phyloP scores from a whole-genome alignment of 2,888 invertebrate genomes.

The Tricholauxania praeusta region DNA sequence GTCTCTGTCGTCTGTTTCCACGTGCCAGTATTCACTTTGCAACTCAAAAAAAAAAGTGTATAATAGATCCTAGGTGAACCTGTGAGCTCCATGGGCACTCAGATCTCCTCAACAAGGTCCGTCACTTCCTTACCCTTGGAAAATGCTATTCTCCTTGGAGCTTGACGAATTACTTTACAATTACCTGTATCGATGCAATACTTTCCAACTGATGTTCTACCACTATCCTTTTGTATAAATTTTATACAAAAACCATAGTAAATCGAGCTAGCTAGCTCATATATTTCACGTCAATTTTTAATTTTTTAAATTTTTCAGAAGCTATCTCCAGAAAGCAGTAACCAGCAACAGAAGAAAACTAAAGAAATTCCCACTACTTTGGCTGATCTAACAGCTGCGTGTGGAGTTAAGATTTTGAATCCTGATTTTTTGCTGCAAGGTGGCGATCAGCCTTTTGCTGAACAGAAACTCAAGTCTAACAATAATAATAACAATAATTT shows the following conservation, averaged over 20 bases:
- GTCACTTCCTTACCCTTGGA: too few relatives aligned
- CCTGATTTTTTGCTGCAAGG: constrained; percentile 82
- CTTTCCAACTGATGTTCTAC: too few relatives aligned
- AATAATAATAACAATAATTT: constrained; percentile 42
- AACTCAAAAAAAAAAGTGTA: too few relatives aligned
- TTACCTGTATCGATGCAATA: too few relatives aligned
- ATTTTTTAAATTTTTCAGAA: constrained; percentile 41
- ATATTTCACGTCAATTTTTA: neutral
- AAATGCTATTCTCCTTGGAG: too few relatives aligned
- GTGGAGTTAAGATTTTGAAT: constrained; percentile 83
- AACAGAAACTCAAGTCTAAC: constrained; percentile 52
- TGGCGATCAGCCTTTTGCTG: constrained; percentile 78
- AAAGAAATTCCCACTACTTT: constrained; percentile 72
- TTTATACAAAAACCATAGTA: neutral
- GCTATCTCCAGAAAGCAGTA: neutral
- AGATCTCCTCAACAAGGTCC: too few relatives aligned
- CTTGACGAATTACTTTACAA: too few relatives aligned
- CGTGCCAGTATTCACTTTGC: too few relatives aligned
- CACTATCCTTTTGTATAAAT: too few relatives aligned
- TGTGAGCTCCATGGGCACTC: too few relatives aligned
- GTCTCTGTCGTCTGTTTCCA: too few relatives aligned
- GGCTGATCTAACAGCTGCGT: constrained; percentile 82
- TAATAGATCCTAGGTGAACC: too few relatives aligned
- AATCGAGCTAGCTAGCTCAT: neutral
- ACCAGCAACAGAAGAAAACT: constrained; percentile 51